phyloP scores from a whole-genome alignment of 1,140 invertebrate genomes.

The roundworm (Caenorhabditis elegans) region WBcel235 BX284606.5:4897001-4897500 shows the following conservation, averaged over 20 bases:
- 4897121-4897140: slow-evolving; percentile 65
- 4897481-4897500: not conserved
- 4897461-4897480: slow-evolving; percentile 15
- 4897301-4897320: slow-evolving; percentile 60
- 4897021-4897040: not conserved
- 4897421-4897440: slow-evolving; percentile 61
- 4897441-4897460: slow-evolving; percentile 54
- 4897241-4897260: slow-evolving; percentile 43
- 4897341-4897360: slow-evolving; percentile 41
- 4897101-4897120: slow-evolving; percentile 58
- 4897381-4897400: slow-evolving; percentile 66
- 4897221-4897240: slow-evolving; percentile 54
- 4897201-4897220: slow-evolving; percentile 63
- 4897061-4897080: not conserved
- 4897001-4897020: not conserved
- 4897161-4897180: slow-evolving; percentile 56
- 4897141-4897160: slow-evolving; percentile 57
- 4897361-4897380: slow-evolving; percentile 62
- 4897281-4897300: not conserved
- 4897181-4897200: slow-evolving; percentile 65
- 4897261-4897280: slow-evolving; percentile 23
- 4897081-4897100: slow-evolving; percentile 49
- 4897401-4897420: slow-evolving; percentile 55
- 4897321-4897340: slow-evolving; percentile 56
- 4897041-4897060: not conserved